phyloP scores from a whole-genome alignment of 1,140 invertebrate genomes.

The Apolygus lucorum region DNA sequence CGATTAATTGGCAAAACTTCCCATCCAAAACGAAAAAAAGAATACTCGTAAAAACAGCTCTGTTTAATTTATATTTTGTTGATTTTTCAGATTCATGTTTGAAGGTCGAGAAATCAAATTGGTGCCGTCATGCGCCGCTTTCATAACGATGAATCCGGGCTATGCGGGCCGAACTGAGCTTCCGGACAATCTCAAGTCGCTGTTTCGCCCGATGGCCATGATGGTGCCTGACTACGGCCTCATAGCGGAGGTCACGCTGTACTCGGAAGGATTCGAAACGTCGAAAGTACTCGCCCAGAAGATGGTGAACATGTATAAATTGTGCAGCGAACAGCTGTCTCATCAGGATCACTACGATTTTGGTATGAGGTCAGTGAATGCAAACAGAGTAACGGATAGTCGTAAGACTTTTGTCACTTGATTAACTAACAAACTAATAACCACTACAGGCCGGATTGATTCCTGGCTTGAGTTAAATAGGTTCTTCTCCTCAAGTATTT shows the following conservation, averaged over 20 bases:
- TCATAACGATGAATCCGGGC: conserved; percentile 85
- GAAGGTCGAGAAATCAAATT: conserved; percentile 82
- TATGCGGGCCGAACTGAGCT: conserved; percentile 79
- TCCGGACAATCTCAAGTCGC: conserved; percentile 72
- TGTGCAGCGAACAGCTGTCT: conserved; percentile 84
- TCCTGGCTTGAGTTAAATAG: too few species aligned
- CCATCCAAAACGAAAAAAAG: too few species aligned
- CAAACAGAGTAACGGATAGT: too few species aligned
- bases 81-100: conserved; percentile 72
- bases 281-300: conserved; percentile 76
- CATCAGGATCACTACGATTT: conserved; percentile 92
- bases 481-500: too few species aligned
- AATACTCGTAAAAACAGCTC: too few species aligned
- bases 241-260: conserved; percentile 85
- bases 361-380: conserved; percentile 80
- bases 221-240: conserved; percentile 89
- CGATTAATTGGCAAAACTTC: too few species aligned
- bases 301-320: conserved; percentile 85
- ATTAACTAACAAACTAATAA: too few species aligned
- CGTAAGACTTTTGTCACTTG: too few species aligned
- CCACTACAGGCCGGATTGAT: too few species aligned
- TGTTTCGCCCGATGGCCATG: conserved; percentile 84
- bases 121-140: conserved; percentile 74
- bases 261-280: conserved; percentile 84
- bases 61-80: too few species aligned